These are phyloP conservation scores for Oxystoma pomonae DNA, from an alignment of 2,888 invertebrate genomes.

Conservation along the genomic window DNA sequence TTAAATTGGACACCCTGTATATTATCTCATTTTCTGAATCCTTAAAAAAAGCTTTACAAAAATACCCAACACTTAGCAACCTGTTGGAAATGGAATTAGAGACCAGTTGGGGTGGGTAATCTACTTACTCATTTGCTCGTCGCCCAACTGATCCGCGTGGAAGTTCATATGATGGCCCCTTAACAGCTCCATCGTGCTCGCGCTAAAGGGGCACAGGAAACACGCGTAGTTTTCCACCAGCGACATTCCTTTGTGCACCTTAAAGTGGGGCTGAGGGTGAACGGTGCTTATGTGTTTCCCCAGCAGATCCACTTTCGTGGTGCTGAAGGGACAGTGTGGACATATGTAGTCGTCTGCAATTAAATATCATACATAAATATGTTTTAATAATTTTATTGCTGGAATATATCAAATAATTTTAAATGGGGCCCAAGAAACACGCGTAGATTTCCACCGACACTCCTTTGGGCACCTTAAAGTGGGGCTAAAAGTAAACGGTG, in stretches of 20 bases:
- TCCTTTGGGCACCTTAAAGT: constrained; percentile 3
- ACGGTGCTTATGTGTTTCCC: constrained; percentile 24
- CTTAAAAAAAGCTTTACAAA: too few species aligned
- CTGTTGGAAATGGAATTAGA: too few species aligned
- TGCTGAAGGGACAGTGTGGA: constrained; percentile 14
- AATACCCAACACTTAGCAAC: too few species aligned
- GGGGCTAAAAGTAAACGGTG: constrained; percentile 18
- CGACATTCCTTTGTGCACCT: neutral
- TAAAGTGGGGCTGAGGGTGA: constrained; percentile 15
- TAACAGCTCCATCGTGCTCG: constrained; percentile 19
- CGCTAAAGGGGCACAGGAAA: constrained; percentile 21
- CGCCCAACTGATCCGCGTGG: constrained; percentile 8
- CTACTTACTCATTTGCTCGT: neutral
- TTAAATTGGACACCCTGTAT: too few species aligned
- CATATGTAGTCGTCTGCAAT: neutral
- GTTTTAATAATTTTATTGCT: too few species aligned
- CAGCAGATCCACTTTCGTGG: constrained; percentile 23
- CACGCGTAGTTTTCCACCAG: constrained; percentile 22
- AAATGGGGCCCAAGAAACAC: too few species aligned
- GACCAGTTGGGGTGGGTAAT: too few species aligned
- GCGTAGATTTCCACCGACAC: too few species aligned
- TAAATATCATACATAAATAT: too few species aligned
- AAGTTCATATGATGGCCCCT: constrained; percentile 20
- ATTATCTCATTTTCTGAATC: too few species aligned
- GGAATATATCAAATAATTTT: too few species aligned